Base-by-base conservation (phyloP, 2,113 vertebrate species). In the Anoura caudifer region DNA sequence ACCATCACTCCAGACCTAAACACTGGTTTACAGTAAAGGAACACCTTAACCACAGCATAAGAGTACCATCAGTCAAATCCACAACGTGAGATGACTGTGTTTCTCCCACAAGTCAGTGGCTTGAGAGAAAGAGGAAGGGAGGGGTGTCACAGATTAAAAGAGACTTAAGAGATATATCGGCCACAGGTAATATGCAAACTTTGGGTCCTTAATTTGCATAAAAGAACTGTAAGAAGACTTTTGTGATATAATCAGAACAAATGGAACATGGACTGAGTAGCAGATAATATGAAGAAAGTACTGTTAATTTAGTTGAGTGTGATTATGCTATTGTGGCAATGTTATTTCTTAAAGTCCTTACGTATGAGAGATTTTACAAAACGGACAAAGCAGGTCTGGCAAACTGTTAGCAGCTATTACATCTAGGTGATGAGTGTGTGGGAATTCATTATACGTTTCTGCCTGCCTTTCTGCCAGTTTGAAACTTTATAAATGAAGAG, bases 41-140 rank as follows among this genome's bases (percentile, higher is more conserved):
- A 43, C 38, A 41, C 2, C 1, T 45, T 22, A 7, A 43, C 41
- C 11, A 2, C 11, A 12, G 5, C 31, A 0, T 1, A 2, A 7
- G 47, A 76, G 31, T 8, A 24, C 28, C 13, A 45, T 28, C 6
- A 11, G 45, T n/a, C 52, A 19, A 36, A 38, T 41, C 45, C 50
- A 45, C 56, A 43, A 26, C 7, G 5, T 50, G 59, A 67, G 72
- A 67, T 36, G 45, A 33, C 22, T 1, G 22, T 41, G 26, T 77
- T 88, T 75, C 73, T 52, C 85, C 38, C 36, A 54, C 31, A 81
- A 28, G 50, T 31, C n/a, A 89, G 63, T 10, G 47, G 56, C 56
- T 76, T 76, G 33, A 52, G 28, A 38, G 26, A 50, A 17, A 67
- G 61, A 22, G 20, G 11, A 2, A 31, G 2, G 9, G 2, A 15